These are phyloP conservation scores for Neoitamus cyanurus DNA, from an alignment of 2,888 invertebrate genomes.

Conservation along the genomic window DNA sequence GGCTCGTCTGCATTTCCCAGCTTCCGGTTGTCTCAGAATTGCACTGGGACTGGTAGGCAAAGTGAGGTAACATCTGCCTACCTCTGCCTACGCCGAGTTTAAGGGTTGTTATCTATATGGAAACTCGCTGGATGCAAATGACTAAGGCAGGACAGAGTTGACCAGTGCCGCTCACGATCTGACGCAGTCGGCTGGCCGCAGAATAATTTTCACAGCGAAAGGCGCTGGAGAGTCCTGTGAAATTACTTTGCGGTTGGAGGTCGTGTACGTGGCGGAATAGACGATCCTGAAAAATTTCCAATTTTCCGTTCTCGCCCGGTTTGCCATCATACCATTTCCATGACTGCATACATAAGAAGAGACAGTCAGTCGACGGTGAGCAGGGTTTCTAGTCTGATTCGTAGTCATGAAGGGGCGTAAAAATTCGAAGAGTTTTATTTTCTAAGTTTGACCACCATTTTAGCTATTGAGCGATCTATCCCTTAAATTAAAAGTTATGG, in stretches of 20 bases:
- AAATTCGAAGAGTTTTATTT: too few species aligned
- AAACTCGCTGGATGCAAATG: too few species aligned
- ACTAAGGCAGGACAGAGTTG: not conserved
- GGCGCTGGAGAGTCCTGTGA: not conserved
- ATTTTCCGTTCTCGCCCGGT: not conserved
- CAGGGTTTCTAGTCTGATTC: too few species aligned
- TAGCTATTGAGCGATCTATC: too few species aligned
- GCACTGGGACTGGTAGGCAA: not conserved
- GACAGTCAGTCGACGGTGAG: too few species aligned
- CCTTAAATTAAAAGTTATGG: too few species aligned
- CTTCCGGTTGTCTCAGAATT: not conserved
- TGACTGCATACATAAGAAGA: too few species aligned
- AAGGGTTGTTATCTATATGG: not conserved
- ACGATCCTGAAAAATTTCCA: not conserved
- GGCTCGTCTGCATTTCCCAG: not conserved
- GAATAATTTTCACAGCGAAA: not conserved
- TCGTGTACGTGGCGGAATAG: not conserved
- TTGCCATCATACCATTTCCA: not conserved
- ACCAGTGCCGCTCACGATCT: not conserved
- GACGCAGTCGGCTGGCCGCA: constrained; percentile 3
- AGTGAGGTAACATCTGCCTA: not conserved
- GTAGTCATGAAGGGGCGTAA: too few species aligned
- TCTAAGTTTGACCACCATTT: too few species aligned
- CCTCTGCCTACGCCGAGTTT: too few species aligned
- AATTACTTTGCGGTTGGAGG: not conserved